phyloP scores from a whole-genome alignment of 2,888 invertebrate species.

The Agrochola macilenta region DNA sequence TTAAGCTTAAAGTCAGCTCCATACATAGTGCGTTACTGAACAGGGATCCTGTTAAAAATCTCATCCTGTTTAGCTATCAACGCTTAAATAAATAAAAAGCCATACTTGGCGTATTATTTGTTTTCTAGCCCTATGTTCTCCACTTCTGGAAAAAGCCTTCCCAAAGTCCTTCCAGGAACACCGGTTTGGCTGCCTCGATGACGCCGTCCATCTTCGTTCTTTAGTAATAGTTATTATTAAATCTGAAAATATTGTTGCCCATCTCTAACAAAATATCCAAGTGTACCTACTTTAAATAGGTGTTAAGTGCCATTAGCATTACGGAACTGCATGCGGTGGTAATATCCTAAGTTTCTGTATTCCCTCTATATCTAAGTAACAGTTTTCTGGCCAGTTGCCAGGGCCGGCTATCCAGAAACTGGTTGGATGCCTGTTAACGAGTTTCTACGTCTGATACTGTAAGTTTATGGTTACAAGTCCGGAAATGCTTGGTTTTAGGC shows the following conservation, averaged over 20 bases:
- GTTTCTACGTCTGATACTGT: constrained; percentile 21
- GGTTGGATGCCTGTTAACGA: constrained; percentile 43
- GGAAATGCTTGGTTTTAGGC: neutral
- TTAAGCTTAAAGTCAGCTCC: neutral
- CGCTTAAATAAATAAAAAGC: neutral
- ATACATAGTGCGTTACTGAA: neutral
- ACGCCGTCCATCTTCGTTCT: neutral
- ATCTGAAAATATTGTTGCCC: too few relatives aligned
- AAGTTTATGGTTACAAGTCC: constrained; percentile 24
- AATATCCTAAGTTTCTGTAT: constrained; percentile 22
- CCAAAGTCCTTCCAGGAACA: neutral
- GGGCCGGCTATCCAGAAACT: constrained; percentile 5
- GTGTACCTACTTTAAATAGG: neutral
- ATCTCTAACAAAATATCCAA: too few relatives aligned
- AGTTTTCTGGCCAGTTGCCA: constrained; percentile 48
- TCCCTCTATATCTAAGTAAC: neutral
- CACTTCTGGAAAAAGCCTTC: neutral
- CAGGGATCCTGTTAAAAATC: neutral
- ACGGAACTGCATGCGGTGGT: neutral
- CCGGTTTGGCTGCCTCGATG: neutral
- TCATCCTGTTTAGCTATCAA: neutral
- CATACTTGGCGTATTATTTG: neutral
- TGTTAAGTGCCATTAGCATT: constrained; percentile 7
- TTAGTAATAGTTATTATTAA: neutral
- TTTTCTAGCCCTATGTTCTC: neutral